Percentiles rank a stretch among this genome's conserved stretches.
phyloP scores from a whole-genome alignment of 2,888 invertebrate genomes.

The Proisotoma minuta region DNA sequence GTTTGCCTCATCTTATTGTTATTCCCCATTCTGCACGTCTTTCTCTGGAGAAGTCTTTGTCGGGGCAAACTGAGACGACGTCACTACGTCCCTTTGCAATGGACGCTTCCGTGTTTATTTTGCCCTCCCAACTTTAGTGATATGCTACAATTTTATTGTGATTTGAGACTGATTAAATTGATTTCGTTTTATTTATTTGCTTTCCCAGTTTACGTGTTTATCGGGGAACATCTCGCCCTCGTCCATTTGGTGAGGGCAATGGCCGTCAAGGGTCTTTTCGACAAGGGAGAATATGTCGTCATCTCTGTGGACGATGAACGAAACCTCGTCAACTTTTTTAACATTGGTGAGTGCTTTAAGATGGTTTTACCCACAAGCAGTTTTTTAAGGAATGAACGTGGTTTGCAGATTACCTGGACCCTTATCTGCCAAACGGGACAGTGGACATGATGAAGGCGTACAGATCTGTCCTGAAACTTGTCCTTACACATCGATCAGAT shows the following conservation, averaged over 20 bases:
- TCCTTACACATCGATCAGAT: conserved; percentile 71
- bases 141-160: background rate
- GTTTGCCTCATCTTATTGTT: too few species aligned
- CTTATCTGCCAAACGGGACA: conserved; percentile 24
- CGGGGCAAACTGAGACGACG: too few species aligned
- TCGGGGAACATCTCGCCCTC: conserved; percentile 80
- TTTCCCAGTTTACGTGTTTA: conserved; percentile 79
- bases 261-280: conserved; percentile 67
- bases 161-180: too few species aligned
- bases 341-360: conserved; percentile 52
- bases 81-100: too few species aligned
- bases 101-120: too few species aligned
- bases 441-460: conserved; percentile 55
- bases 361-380: background rate
- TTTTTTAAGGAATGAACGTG: conserved; percentile 21
- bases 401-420: conserved; percentile 64
- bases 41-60: too few species aligned
- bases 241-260: conserved; percentile 77
- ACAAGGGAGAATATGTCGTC: conserved; percentile 76
- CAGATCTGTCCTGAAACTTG: conserved; percentile 72
- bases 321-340: conserved; percentile 64
- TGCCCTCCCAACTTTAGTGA: too few species aligned
- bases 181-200: conserved; percentile 7
- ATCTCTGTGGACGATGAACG: conserved; percentile 85
- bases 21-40: too few species aligned